Conservation (phyloP, 2,113 vertebrate genomes). For the Mobula birostris region DNA sequence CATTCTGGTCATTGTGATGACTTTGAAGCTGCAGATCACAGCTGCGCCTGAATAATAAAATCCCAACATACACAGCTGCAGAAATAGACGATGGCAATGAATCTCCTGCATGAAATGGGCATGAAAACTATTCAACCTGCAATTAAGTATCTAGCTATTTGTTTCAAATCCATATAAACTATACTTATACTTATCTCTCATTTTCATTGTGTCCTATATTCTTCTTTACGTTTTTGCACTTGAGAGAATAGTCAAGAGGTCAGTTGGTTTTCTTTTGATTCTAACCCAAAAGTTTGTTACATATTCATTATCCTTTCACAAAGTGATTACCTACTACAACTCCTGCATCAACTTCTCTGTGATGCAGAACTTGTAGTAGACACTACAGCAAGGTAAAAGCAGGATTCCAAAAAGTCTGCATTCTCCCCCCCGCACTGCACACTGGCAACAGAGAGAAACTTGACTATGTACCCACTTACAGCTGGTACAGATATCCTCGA, state of each 20-base stretch:
- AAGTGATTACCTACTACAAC: too few relatives aligned
- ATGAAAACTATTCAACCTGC: background rate
- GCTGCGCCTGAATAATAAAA: background rate
- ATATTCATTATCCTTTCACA: too few relatives aligned
- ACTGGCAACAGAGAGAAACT: too few relatives aligned
- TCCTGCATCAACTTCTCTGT: too few relatives aligned
- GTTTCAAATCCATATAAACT: background rate
- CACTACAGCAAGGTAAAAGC: too few relatives aligned
- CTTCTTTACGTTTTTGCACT: background rate
- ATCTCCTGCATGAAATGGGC: background rate
- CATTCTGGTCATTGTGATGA: background rate
- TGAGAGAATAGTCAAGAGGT: background rate
- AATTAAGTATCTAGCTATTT: conserved; percentile 4
- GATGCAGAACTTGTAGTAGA: too few relatives aligned
- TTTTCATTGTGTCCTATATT: background rate
- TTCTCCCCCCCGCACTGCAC: too few relatives aligned
- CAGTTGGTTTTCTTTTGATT: background rate
- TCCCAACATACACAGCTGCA: background rate
- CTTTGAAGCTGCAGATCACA: background rate
- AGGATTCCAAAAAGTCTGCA: too few relatives aligned
- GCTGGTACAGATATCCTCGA: too few relatives aligned
- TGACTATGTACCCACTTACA: too few relatives aligned
- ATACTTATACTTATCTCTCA: background rate
- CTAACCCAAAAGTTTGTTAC: background rate
- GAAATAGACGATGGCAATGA: background rate